Percentiles rank a stretch among this genome's conserved stretches.
Conservation (phyloP, 2,113 vertebrate genomes). For the Pleuronectes platessa region DNA sequence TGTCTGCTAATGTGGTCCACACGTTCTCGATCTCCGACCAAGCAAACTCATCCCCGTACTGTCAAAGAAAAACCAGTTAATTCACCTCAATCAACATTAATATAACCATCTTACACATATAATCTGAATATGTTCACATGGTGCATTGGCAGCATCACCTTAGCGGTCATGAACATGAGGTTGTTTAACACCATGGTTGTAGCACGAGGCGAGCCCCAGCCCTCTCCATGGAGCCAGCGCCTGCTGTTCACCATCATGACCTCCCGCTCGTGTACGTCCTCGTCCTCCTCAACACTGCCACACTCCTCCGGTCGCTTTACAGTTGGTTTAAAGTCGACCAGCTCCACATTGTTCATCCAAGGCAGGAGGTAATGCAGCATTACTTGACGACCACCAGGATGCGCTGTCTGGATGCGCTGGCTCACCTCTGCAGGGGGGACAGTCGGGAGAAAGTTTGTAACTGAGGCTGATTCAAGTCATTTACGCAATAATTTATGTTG, state of each 20-base stretch:
- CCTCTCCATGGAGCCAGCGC: slow-evolving; percentile 94
- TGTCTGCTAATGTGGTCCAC: slow-evolving; percentile 97
- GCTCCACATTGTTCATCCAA: slow-evolving; percentile 98
- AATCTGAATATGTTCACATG: not conserved
- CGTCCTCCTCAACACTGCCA: slow-evolving; percentile 85
- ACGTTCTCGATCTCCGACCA: slow-evolving; percentile 99
- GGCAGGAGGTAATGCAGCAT: slow-evolving; percentile 98
- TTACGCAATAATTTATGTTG: no score
- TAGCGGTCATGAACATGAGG: slow-evolving; percentile 99
- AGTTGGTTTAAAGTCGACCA: slow-evolving; percentile 92
- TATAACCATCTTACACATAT: fast-evolving
- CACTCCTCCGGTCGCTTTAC: slow-evolving; percentile 84
- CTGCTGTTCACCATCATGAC: slow-evolving; percentile 96
- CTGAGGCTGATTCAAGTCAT: not conserved
- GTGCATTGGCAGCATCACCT: slow-evolving; percentile 83
- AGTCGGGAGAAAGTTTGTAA: not conserved
- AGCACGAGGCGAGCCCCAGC: slow-evolving; percentile 97
- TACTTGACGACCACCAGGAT: slow-evolving; percentile 94
- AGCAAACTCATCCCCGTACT: slow-evolving; percentile 98
- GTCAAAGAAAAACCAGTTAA: slow-evolving; percentile 43
- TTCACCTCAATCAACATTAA: not conserved
- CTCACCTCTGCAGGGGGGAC: slow-evolving; percentile 88
- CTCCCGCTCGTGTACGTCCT: slow-evolving; percentile 87
- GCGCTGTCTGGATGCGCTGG: slow-evolving; percentile 96
- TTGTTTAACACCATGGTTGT: slow-evolving; percentile 99